Base-by-base conservation (phyloP, 2,888 invertebrate species). In the Cryptophagus acutangulus region DNA sequence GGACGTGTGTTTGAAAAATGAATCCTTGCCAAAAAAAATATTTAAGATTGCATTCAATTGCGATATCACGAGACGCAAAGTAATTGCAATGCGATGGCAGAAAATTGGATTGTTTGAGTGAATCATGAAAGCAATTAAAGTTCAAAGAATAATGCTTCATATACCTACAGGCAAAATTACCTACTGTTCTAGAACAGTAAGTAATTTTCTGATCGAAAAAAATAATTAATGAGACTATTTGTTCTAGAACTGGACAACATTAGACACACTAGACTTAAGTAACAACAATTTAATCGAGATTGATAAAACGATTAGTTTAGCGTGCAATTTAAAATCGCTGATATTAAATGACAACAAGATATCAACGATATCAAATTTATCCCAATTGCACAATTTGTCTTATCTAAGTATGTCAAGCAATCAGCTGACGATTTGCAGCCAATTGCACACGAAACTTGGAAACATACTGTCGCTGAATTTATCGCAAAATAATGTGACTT, bases 381-480 rank as follows among this genome's bases (percentile, higher is more conserved):
- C 87, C 1, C 78, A 81, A 49, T 73, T 95, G 24, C 84, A 89
- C 37, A 78, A 84, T 40, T 70, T 96, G 16, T 79, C 83, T 6
- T 72, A 81, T 34, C 73, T 96, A 8, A 84, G 87, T 57, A 69
- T 95, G 14, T 84, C 87, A 0, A 82, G 86, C 59, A 95, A 93
- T 72, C 73, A 79, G 30, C 84, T 90, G 54, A 66, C 73, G 0
- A 65, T 78, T 2, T 82, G 91, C 50, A 78, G 82, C 17, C 79
- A 85, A 62, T 79, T 94, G 71, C 87, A 93, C 65, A 79, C 82
- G 3, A 86, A 86, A 66, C 76, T 96, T 42, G 93, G 93, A 3
- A 93, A 94, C 68, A 78, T 96, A 31, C 80, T 84, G n/a, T 80
- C 78, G 41, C 76, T 97, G 35, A 84, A 89, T 63, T 67, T 97